These are phyloP conservation scores for Leptinotarsa juncta DNA, from an alignment of 2,888 invertebrate genomes.

Conservation along the genomic window DNA sequence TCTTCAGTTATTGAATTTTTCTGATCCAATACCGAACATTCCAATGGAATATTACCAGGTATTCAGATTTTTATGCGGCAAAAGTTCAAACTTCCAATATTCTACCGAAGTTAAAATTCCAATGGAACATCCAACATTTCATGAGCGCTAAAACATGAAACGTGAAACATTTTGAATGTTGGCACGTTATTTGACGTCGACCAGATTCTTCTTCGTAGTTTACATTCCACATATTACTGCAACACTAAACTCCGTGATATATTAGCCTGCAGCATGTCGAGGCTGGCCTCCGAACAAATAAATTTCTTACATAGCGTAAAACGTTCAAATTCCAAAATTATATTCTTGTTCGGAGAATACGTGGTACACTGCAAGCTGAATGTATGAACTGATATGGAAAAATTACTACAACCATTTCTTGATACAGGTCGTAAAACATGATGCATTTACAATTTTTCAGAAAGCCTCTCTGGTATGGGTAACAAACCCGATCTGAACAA, in stretches of 20 bases:
- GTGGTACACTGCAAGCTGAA: neutral
- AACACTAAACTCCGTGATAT: conserved; percentile 23
- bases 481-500: too few species aligned
- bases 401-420: neutral
- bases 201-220: conserved; percentile 21
- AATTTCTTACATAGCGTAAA: conserved; percentile 26
- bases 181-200: conserved; percentile 20
- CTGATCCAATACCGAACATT: too few species aligned
- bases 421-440: neutral
- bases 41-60: neutral
- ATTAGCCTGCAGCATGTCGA: conserved; percentile 27
- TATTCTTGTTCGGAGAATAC: conserved; percentile 15
- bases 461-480: too few species aligned
- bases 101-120: neutral
- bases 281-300: conserved; percentile 23
- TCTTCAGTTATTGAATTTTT: too few species aligned
- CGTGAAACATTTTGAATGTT: conserved; percentile 9
- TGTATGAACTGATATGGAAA: conserved; percentile 12
- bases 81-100: neutral
- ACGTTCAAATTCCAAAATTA: conserved; percentile 27
- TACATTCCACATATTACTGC: conserved; percentile 25
- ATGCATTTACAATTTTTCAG: too few species aligned
- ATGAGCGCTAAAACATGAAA: neutral
- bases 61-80: neutral
- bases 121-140: neutral